A percentile compares a stretch with the other conserved stretches of the same genome.
Evolutionary conservation across 2,888 invertebrate species (phyloP).

Genomic region (Coenonympha arcania): DNA sequence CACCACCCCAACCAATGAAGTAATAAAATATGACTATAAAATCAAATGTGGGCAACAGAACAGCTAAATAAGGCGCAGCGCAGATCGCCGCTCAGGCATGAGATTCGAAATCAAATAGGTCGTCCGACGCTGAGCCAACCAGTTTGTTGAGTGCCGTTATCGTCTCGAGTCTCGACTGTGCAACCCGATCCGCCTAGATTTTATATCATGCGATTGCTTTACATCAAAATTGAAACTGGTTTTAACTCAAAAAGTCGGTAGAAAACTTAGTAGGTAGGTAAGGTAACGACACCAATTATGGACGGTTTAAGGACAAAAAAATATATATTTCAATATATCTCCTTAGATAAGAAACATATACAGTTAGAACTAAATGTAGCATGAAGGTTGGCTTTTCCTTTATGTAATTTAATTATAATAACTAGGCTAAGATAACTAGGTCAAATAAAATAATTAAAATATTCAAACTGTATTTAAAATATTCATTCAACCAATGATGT

Average conservation of each 20-base stretch:
- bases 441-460: too few relatives aligned
- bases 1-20: not conserved
- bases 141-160: constrained; percentile 22
- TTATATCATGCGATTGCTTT: constrained; percentile 19
- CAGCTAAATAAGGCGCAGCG: constrained; percentile 2
- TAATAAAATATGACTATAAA: constrained; percentile 3
- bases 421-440: too few relatives aligned
- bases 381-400: too few relatives aligned
- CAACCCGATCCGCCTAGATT: constrained; percentile 16
- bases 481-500: too few relatives aligned
- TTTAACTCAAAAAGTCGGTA: not conserved
- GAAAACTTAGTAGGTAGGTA: too few relatives aligned
- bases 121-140: constrained; percentile 20
- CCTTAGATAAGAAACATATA: too few relatives aligned
- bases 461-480: too few relatives aligned
- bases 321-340: too few relatives aligned
- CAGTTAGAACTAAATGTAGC: too few relatives aligned
- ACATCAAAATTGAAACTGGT: constrained; percentile 13
- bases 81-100: not conserved
- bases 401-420: too few relatives aligned
- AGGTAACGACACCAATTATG: too few relatives aligned
- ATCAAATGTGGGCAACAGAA: not conserved
- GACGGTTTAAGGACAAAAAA: too few relatives aligned
- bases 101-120: constrained; percentile 23
- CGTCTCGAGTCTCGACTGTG: constrained; percentile 16